These are phyloP conservation scores for Epinephelus moara DNA, from an alignment of 2,113 vertebrate genomes.

Conservation along the genomic window DNA sequence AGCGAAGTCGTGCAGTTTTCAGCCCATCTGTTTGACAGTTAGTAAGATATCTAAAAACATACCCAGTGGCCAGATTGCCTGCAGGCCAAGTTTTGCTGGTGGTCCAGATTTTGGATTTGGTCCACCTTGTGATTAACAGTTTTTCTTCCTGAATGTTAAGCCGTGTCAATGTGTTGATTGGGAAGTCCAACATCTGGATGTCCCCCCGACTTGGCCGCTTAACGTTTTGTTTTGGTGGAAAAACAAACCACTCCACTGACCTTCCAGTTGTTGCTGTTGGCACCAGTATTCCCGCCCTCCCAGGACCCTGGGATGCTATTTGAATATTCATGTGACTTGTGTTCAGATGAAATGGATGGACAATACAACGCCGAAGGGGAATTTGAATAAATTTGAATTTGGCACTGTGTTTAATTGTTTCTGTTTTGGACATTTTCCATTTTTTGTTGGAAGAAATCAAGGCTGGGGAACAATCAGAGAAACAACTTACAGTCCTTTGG, in stretches of 20 bases:
- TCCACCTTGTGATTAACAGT: background rate
- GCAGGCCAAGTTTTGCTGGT: background rate
- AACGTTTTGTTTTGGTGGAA: background rate
- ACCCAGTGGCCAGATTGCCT: background rate
- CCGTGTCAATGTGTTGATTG: background rate
- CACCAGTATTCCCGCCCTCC: background rate
- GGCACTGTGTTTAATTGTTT: background rate
- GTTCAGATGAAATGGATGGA: background rate
- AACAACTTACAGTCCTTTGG: background rate
- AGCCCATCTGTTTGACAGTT: background rate
- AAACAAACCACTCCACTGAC: background rate
- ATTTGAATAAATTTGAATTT: background rate
- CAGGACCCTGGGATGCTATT: background rate
- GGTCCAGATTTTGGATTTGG: background rate
- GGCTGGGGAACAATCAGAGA: background rate
- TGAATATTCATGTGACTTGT: background rate
- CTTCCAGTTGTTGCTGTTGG: constrained; percentile 11
- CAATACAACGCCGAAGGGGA: background rate
- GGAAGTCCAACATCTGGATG: background rate
- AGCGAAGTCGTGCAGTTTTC: background rate
- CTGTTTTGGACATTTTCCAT: background rate
- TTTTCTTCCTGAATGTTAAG: background rate
- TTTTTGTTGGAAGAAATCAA: background rate
- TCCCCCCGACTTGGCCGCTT: no score
- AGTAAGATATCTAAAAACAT: background rate